phyloP scores from a whole-genome alignment of 1,140 invertebrate genomes.

The Drosophila kohkoa region DNA sequence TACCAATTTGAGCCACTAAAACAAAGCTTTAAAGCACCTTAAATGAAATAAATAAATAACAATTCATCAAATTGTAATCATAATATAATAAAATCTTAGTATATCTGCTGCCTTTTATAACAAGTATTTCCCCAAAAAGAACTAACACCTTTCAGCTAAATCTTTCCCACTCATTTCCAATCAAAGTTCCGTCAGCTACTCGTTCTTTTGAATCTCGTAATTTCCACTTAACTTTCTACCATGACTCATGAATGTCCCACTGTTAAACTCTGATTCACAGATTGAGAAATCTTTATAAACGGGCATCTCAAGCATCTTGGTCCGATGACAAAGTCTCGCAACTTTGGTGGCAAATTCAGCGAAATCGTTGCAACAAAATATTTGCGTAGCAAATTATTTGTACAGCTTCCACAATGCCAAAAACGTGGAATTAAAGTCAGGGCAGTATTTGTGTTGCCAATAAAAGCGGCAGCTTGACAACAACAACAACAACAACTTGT shows the following conservation, averaged over 20 bases:
- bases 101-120: no score
- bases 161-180: background rate
- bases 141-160: background rate
- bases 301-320: background rate
- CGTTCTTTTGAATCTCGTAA: background rate
- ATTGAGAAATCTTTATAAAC: background rate
- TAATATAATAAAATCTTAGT: no score
- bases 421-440: conserved; percentile 4
- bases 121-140: no score
- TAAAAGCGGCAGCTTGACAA: conserved; percentile 30
- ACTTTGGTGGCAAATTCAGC: conserved; percentile 23
- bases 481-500: conserved; percentile 29
- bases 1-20: no score
- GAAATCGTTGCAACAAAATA: conserved; percentile 43
- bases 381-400: conserved; percentile 51
- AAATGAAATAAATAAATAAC: no score
- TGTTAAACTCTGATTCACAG: conserved; percentile 27
- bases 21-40: no score
- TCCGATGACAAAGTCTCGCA: conserved; percentile 30
- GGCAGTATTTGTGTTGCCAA: conserved; percentile 21
- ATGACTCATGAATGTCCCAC: conserved; percentile 14
- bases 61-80: no score
- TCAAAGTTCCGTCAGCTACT: background rate
- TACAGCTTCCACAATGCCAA: conserved; percentile 4
- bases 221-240: conserved; percentile 19